phyloP scores from a whole-genome alignment of 2,797 vertebrate species.

The Pampus argenteus region DNA sequence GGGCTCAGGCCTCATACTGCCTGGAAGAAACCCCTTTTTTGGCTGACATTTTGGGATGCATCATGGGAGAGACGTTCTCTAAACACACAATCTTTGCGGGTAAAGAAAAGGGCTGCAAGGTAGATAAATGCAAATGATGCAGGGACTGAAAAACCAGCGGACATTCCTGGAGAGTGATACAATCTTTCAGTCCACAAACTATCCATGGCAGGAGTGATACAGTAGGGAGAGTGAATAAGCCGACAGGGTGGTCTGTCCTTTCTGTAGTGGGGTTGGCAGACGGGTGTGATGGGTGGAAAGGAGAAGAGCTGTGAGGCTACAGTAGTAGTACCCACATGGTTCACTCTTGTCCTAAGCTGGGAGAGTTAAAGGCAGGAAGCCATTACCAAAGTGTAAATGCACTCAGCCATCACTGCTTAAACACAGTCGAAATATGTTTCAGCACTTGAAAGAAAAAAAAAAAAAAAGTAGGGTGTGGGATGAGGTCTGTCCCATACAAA shows the following conservation, averaged over 20 bases:
- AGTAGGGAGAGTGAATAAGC: constrained; percentile 61
- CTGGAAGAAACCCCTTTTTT: constrained; percentile 39
- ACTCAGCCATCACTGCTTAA: constrained; percentile 80
- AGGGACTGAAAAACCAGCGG: constrained; percentile 68
- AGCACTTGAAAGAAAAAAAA: constrained; percentile 42
- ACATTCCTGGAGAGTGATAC: constrained; percentile 78
- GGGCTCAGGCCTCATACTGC: constrained; percentile 22
- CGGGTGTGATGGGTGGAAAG: constrained; percentile 1
- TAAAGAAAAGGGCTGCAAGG: constrained; percentile 69
- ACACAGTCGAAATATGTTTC: constrained; percentile 70
- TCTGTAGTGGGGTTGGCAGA: constrained; percentile 31
- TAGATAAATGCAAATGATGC: constrained; percentile 80
- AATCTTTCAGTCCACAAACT: constrained; percentile 70
- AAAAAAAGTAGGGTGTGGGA: constrained; percentile 24
- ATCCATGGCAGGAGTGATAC: constrained; percentile 57
- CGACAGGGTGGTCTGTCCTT: constrained; percentile 68
- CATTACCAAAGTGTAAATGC: constrained; percentile 82
- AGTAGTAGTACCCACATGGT: constrained; percentile 28
- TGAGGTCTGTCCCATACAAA: constrained; percentile 41
- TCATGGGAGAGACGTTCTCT: constrained; percentile 52
- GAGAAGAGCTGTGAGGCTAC: constrained; percentile 32
- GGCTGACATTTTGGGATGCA: constrained; percentile 66
- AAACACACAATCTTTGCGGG: constrained; percentile 66
- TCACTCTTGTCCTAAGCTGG: constrained; percentile 61
- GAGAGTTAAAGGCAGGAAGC: constrained; percentile 81